Evolutionary conservation across 2,888 invertebrate genomes (phyloP).

Genomic region (Petrolisthes cinctipes): DNA sequence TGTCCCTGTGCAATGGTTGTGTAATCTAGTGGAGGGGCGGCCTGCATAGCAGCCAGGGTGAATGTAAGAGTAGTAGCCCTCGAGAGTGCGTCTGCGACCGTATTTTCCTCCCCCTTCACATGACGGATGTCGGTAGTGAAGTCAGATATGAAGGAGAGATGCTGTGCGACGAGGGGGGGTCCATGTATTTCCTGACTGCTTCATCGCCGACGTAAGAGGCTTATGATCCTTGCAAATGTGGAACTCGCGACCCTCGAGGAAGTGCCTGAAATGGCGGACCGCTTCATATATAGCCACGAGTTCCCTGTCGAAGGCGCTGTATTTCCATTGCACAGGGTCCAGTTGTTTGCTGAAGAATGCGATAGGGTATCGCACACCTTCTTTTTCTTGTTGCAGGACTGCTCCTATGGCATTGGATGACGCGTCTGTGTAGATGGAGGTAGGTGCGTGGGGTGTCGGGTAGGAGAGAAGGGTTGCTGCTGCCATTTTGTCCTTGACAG

Average conservation of each 20-base stretch:
- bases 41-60: no score
- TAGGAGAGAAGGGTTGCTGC: slow-evolving; percentile 5
- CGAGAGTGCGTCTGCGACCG: background rate
- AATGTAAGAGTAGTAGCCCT: background rate
- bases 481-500: slow-evolving; percentile 6
- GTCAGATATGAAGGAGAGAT: slow-evolving; percentile 68
- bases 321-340: slow-evolving; percentile 67
- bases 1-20: no score
- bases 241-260: slow-evolving; percentile 68
- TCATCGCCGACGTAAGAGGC: slow-evolving; percentile 68
- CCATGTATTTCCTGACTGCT: slow-evolving; percentile 67
- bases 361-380: slow-evolving; percentile 65
- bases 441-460: background rate
- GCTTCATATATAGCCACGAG: background rate
- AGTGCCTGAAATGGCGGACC: slow-evolving; percentile 56
- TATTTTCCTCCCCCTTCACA: slow-evolving; percentile 63
- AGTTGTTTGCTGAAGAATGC: slow-evolving; percentile 66
- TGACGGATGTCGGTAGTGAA: slow-evolving; percentile 69
- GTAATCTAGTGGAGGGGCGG: no score
- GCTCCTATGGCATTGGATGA: slow-evolving; percentile 67
- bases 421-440: background rate
- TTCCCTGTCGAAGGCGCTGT: slow-evolving; percentile 65
- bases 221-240: slow-evolving; percentile 67
- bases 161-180: slow-evolving; percentile 68
- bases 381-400: slow-evolving; percentile 66